Conservation (phyloP, 2,888 invertebrate species). For the Nomada lathburiana region DNA sequence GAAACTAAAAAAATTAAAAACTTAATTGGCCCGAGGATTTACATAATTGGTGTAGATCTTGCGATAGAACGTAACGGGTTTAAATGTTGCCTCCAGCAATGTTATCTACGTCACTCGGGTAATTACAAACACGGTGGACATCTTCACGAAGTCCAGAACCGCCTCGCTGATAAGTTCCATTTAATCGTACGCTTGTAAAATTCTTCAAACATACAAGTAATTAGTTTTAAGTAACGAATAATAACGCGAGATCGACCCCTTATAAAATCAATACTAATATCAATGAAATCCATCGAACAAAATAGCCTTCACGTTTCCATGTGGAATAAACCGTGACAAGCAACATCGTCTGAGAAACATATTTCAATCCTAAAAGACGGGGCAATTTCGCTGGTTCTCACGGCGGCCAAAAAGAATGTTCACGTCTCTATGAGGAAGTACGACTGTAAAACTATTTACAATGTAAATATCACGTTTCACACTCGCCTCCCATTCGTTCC, state of each 20-base stretch:
- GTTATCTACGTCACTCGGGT: constrained; percentile 46
- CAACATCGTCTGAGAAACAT: neutral
- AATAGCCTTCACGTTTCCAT: too few species aligned
- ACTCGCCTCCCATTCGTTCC: constrained; percentile 49
- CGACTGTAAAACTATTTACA: constrained; percentile 51
- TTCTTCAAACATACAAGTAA: too few species aligned
- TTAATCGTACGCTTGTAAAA: neutral
- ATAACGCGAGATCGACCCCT: neutral
- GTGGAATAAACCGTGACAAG: too few species aligned
- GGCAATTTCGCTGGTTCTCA: constrained; percentile 10
- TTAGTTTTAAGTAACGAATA: too few species aligned
- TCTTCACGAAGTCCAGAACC: constrained; percentile 9
- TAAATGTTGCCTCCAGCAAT: constrained; percentile 34
- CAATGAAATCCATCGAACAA: too few species aligned
- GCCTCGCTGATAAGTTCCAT: neutral
- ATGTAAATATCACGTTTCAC: constrained; percentile 64
- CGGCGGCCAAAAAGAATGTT: constrained; percentile 10
- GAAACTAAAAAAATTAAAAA: constrained; percentile 36
- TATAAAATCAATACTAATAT: neutral
- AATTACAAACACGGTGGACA: constrained; percentile 55
- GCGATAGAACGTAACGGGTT: constrained; percentile 45
- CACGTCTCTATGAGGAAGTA: constrained; percentile 11
- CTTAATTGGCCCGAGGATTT: constrained; percentile 68
- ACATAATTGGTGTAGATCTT: constrained; percentile 69
- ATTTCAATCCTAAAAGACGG: neutral